A percentile compares a stretch with the other conserved stretches of the same genome.
Conservation (phyloP, 2,797 vertebrate genomes). For the Gambelia wislizenii region DNA sequence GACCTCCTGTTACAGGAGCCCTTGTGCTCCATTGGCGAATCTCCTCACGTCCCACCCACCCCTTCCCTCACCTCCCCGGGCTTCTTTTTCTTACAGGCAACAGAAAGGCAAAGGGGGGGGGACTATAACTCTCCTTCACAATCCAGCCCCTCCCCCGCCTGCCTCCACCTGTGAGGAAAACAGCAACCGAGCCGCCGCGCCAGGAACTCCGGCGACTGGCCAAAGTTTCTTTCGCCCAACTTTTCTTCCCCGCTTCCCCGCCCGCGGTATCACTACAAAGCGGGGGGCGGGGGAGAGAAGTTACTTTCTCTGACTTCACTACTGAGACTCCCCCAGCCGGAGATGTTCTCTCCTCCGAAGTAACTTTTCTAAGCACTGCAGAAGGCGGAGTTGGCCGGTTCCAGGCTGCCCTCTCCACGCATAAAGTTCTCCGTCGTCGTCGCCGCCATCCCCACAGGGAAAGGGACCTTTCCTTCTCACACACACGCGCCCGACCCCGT, state of each 20-base stretch:
- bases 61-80: not conserved
- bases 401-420: too few relatives aligned
- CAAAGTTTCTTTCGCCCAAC: too few relatives aligned
- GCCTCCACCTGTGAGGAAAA: not conserved
- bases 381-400: not conserved
- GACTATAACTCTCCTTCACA: too few relatives aligned
- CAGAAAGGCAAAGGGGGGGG: too few relatives aligned
- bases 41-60: conserved; percentile 4
- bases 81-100: not conserved
- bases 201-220: not conserved
- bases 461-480: not conserved
- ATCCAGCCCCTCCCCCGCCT: not conserved
- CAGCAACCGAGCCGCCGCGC: not conserved
- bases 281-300: too few relatives aligned
- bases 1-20: not conserved
- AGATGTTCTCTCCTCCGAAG: too few relatives aligned
- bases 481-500: not conserved
- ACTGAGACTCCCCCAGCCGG: too few relatives aligned
- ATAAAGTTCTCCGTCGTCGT: too few relatives aligned
- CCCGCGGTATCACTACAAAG: too few relatives aligned
- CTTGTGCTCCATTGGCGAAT: not conserved
- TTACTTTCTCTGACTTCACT: too few relatives aligned
- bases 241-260: accelerated
- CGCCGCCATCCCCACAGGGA: too few relatives aligned
- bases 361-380: not conserved